These are phyloP conservation scores for Typhlichthys eigenmanni DNA, from an alignment of 2,797 vertebrate species.

Conservation along the genomic window DNA sequence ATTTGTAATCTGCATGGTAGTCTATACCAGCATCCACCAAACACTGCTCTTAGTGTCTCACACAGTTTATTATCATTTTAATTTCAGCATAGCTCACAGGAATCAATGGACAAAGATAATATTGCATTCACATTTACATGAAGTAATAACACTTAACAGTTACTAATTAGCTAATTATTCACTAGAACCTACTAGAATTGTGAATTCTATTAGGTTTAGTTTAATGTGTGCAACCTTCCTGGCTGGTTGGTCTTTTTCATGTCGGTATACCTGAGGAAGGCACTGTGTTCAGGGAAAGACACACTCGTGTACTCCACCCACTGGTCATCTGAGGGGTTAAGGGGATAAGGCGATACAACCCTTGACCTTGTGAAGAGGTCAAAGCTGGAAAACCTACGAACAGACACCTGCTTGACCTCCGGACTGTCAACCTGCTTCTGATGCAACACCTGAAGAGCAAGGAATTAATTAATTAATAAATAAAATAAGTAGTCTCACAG, in stretches of 20 bases:
- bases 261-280: conserved; percentile 85
- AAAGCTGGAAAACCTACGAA: conserved; percentile 91
- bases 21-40: too few species aligned
- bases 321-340: conserved; percentile 74
- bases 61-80: too few species aligned
- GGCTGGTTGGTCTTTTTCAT: background rate
- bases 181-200: too few species aligned
- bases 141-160: too few species aligned
- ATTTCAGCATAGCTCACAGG: too few species aligned
- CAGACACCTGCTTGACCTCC: conserved; percentile 86
- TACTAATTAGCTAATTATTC: too few species aligned
- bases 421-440: conserved; percentile 83
- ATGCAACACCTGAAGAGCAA: conserved; percentile 83
- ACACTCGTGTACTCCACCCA: conserved; percentile 92
- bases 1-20: too few species aligned
- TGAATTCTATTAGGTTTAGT: too few species aligned
- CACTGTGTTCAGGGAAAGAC: conserved; percentile 84
- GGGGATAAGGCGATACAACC: conserved; percentile 51
- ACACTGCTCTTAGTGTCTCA: too few species aligned
- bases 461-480: background rate
- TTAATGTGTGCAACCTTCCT: background rate
- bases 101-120: too few species aligned
- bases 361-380: conserved; percentile 86
- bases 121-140: too few species aligned
- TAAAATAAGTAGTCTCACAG: background rate